phyloP scores from a whole-genome alignment of 2,113 vertebrate species.

The Stictonetta naevosa region DNA sequence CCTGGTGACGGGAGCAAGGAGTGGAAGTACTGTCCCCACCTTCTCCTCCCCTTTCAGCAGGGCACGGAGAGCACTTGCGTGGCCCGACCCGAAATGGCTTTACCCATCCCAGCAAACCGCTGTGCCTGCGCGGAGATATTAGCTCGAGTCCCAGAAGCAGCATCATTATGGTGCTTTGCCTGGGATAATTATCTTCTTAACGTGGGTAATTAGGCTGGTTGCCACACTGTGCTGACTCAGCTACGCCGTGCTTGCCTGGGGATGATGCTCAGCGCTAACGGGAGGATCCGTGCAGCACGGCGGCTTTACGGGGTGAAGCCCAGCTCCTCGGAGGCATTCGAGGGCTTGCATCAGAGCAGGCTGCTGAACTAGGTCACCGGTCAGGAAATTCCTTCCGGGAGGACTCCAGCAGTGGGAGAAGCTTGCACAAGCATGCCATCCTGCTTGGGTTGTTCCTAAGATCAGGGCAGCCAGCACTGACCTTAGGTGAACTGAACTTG shows the following conservation, averaged over 20 bases:
- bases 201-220: conserved; percentile 11
- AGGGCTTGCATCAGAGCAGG: not conserved
- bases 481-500: not conserved
- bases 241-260: not conserved
- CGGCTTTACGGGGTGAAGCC: rapidly evolving
- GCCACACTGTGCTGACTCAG: not conserved
- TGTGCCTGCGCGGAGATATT: not conserved
- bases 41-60: not conserved
- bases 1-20: not conserved
- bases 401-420: not conserved
- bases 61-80: rapidly evolving
- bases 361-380: not conserved
- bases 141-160: not conserved
- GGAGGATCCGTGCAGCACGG: rapidly evolving
- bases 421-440: not conserved
- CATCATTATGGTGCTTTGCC: not conserved
- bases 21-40: not conserved
- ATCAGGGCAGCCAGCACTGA: not conserved
- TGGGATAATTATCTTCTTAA: not conserved
- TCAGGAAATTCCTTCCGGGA: not conserved
- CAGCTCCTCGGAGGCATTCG: rapidly evolving
- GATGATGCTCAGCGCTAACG: not conserved
- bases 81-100: not conserved
- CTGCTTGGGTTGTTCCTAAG: not conserved
- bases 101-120: not conserved